These are phyloP conservation scores for Serilophus lunatus DNA, from an alignment of 2,113 vertebrate genomes.

Conservation along the genomic window DNA sequence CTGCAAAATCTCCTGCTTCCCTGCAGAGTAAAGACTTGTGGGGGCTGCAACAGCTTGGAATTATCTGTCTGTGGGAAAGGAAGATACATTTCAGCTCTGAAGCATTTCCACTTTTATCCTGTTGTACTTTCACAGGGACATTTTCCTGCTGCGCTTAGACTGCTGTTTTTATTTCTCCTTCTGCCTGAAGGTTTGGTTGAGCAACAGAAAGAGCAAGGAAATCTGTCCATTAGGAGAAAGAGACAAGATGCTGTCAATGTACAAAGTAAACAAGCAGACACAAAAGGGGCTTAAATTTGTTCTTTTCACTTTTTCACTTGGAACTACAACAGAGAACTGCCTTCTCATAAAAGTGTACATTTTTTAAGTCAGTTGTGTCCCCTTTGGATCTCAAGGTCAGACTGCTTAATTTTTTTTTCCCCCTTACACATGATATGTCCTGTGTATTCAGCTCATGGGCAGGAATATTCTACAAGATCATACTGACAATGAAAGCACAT, in stretches of 20 bases:
- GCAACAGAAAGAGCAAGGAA: neutral
- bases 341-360: neutral
- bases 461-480: neutral
- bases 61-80: neutral
- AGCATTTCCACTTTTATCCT: neutral
- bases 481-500: neutral
- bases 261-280: neutral
- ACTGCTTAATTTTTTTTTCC: neutral
- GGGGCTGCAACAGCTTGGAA: neutral
- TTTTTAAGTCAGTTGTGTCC: neutral
- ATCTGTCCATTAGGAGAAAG: constrained; percentile 6
- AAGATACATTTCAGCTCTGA: neutral
- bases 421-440: neutral
- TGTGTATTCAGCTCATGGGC: neutral
- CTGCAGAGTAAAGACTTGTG: neutral
- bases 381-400: constrained; percentile 3
- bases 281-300: neutral
- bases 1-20: neutral
- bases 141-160: neutral
- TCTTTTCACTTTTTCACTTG: neutral
- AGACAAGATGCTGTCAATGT: neutral
- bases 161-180: neutral
- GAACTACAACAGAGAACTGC: neutral
- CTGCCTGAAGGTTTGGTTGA: neutral
- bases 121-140: neutral